A percentile compares a stretch with the other conserved stretches of the same genome.
Evolutionary conservation across 2,113 vertebrate species (phyloP).

Genomic region (Tetraodon nigroviridis): DNA sequence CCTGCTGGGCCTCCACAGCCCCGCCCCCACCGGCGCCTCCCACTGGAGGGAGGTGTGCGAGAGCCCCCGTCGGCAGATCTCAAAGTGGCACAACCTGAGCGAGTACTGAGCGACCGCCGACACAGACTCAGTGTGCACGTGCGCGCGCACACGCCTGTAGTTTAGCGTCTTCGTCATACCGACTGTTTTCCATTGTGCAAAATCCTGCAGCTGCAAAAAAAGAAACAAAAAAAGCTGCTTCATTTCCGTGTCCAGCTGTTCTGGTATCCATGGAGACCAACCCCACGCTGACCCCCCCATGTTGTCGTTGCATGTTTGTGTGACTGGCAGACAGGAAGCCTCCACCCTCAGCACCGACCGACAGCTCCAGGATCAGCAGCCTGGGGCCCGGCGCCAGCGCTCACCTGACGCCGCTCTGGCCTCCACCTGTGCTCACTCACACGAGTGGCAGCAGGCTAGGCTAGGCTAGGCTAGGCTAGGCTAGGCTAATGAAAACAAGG

Average conservation of each 20-base stretch:
- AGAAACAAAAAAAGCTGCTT: slow-evolving; percentile 12
- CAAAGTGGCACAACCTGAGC: slow-evolving; percentile 93
- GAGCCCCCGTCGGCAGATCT: slow-evolving; percentile 82
- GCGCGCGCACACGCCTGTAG: slow-evolving; percentile 12
- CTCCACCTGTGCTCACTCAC: too few species aligned
- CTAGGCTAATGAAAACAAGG: too few species aligned
- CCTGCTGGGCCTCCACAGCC: slow-evolving; percentile 84
- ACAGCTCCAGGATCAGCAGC: too few species aligned
- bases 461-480: too few species aligned
- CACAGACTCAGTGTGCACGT: slow-evolving; percentile 9
- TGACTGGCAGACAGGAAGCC: neutral
- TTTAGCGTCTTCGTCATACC: slow-evolving; percentile 39
- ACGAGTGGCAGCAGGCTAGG: too few species aligned
- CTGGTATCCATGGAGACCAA: neutral
- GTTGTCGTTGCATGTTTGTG: neutral
- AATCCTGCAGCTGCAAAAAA: slow-evolving; percentile 30
- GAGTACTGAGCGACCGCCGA: slow-evolving; percentile 57
- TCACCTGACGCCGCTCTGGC: too few species aligned
- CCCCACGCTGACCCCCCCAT: neutral
- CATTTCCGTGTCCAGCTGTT: neutral
- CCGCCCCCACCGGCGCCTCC: slow-evolving; percentile 72
- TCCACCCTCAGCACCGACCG: too few species aligned
- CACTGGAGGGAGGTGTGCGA: slow-evolving; percentile 93
- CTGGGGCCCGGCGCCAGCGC: too few species aligned
- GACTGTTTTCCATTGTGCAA: slow-evolving; percentile 21